Base-by-base conservation (phyloP, 2,888 invertebrate species). In the Eucriotettix oculatus region DNA sequence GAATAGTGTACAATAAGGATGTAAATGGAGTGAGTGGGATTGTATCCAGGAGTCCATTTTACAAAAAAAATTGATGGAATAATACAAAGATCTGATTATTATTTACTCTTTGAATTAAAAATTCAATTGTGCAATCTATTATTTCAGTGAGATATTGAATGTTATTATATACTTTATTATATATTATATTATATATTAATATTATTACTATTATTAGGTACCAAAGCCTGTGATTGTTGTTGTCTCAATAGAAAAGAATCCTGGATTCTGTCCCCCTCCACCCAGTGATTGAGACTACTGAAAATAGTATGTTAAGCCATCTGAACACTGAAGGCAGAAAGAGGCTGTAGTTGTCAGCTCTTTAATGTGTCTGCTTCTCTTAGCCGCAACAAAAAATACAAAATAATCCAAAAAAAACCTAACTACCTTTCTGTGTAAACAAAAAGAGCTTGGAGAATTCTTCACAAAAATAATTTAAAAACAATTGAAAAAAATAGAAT, bases 351-450 rank as follows among this genome's bases (percentile, higher is more conserved):
- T 58, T 61, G 54, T 60, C 61, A 63, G 63, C 60, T 63, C 60
- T 63, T 62, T 58, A 63, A 59, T 62, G 63, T 62, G 60, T 62
- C 61, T 62, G 63, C 63, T 63, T 63, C 63, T 60, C 60, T 61
- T 63, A 63, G 63, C 58, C 58, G 63, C 61, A 61, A 59, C 54
- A 58, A 59, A 60, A 59, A 16, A 61, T 58, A 61, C 58, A 57
- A 61, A 60, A 61, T 59, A 56, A 63, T 55, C 44, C 55, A 60
- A 60, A 53, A 60, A 60, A 63, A 61, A 62, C 61, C 58, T 61
- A 62, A 63, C 55, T 62, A 63, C 61, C 62, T 63, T 61, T 63
- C 62, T 61, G 61, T 64, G 60, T 64, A 59, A 62, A 60, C 54
- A 60, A 63, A 59, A 57, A 58, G 60, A 61, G 61, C 61, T 62